These are phyloP conservation scores for Neodiprion lecontei DNA, from an alignment of 1,140 invertebrate species.

Conservation along the genomic window DNA sequence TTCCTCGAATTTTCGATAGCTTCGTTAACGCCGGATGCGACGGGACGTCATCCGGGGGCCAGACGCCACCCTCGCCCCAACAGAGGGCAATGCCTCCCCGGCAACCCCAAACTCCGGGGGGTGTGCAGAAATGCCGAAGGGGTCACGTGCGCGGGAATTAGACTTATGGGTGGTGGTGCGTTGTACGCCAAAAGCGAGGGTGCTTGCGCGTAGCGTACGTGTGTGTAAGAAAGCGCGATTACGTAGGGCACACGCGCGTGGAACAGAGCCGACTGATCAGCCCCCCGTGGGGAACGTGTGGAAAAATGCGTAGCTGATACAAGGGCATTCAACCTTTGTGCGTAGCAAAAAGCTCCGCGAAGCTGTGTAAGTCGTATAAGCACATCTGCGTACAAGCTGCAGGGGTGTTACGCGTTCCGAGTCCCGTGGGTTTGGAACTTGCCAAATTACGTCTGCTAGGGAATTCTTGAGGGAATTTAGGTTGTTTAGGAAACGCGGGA, in stretches of 20 bases:
- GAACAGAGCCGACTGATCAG: background rate
- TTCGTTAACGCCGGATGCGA: background rate
- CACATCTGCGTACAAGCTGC: too few species aligned
- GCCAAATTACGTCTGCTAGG: too few species aligned
- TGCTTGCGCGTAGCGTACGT: background rate
- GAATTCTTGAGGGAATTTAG: too few species aligned
- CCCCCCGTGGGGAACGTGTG: background rate
- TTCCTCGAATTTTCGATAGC: background rate
- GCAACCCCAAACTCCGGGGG: background rate
- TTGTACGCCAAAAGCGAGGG: background rate
- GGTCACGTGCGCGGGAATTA: background rate
- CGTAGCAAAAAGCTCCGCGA: background rate
- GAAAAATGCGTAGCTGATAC: background rate
- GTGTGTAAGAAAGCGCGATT: background rate
- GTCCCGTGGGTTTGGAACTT: too few species aligned
- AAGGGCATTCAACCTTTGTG: background rate
- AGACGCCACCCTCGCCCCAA: background rate
- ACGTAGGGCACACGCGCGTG: background rate
- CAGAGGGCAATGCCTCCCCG: background rate
- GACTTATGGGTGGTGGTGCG: too few species aligned
- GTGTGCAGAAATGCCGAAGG: slow-evolving; percentile 2
- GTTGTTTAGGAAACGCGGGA: too few species aligned
- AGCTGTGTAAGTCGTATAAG: too few species aligned
- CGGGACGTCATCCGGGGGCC: background rate
- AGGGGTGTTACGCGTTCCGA: too few species aligned